Evolutionary conservation across 1,140 invertebrate species (phyloP).

Genomic region (Ruditapes philippinarum): DNA sequence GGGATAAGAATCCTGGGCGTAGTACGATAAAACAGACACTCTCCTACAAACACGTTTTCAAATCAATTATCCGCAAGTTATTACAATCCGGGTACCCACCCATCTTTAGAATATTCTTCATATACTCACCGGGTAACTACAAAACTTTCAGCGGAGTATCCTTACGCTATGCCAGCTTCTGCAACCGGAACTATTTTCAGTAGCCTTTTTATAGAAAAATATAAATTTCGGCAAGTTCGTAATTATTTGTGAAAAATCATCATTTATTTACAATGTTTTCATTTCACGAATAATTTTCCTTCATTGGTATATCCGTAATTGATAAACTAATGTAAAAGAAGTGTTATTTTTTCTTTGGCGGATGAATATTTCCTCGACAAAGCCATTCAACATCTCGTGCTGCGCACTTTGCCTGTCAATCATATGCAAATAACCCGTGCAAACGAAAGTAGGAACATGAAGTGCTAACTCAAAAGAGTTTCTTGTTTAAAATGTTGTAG

Average conservation of each 20-base stretch:
- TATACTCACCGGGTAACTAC: slow-evolving; percentile 38
- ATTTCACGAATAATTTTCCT: too few relatives aligned
- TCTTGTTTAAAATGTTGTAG: not conserved
- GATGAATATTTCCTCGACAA: slow-evolving; percentile 7
- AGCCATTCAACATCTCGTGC: not conserved
- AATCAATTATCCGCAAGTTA: slow-evolving; percentile 55
- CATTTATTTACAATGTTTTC: too few relatives aligned
- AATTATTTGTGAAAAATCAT: not conserved
- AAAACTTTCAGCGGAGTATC: slow-evolving; percentile 6
- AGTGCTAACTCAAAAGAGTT: not conserved
- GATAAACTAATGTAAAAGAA: too few relatives aligned
- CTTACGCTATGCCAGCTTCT: slow-evolving; percentile 9
- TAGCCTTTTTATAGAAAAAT: too few relatives aligned
- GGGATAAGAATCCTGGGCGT: too few relatives aligned
- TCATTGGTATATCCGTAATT: too few relatives aligned
- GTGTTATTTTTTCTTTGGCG: slow-evolving; percentile 19
- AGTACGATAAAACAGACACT: too few relatives aligned
- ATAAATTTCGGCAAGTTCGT: too few relatives aligned
- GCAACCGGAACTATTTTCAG: slow-evolving; percentile 37
- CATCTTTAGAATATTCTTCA: slow-evolving; percentile 66
- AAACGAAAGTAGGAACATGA: not conserved
- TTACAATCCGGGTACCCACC: slow-evolving; percentile 62
- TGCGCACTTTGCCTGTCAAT: slow-evolving; percentile 65
- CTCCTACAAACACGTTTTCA: not conserved
- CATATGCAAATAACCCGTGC: slow-evolving; percentile 68